phyloP scores from a whole-genome alignment of 2,797 vertebrate species.

The Erethizon dorsatum region DNA sequence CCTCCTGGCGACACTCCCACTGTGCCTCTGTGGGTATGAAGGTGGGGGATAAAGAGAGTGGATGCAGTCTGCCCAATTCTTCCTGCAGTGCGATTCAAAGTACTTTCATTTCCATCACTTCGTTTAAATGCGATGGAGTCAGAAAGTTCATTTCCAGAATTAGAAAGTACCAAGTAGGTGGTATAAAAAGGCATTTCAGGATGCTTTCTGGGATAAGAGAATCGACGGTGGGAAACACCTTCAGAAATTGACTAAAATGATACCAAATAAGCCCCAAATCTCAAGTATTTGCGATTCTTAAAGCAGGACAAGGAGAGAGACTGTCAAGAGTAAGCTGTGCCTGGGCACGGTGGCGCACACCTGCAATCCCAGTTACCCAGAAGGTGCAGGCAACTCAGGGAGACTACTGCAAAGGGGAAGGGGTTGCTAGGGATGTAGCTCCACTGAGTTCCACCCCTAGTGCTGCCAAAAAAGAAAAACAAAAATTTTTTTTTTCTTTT shows the following conservation, averaged over 20 bases:
- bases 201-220: constrained; percentile 25
- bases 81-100: not conserved
- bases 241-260: constrained; percentile 57
- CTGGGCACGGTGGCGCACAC: not conserved
- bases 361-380: not conserved
- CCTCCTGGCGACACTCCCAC: not conserved
- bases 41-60: not conserved
- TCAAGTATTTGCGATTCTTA: not conserved
- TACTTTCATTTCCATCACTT: constrained; percentile 15
- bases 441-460: not conserved
- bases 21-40: not conserved
- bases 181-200: not conserved
- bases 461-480: not conserved
- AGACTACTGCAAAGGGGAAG: not conserved
- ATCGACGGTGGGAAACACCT: not conserved
- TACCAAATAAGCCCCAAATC: constrained; percentile 40
- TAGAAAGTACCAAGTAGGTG: not conserved
- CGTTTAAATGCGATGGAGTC: not conserved
- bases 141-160: constrained; percentile 64
- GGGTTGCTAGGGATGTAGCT: not conserved
- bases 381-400: not conserved
- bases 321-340: not conserved
- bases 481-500: not conserved
- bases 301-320: constrained; percentile 18
- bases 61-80: not conserved